phyloP scores from a whole-genome alignment of 2,797 vertebrate genomes.

The Coilia nasus region DNA sequence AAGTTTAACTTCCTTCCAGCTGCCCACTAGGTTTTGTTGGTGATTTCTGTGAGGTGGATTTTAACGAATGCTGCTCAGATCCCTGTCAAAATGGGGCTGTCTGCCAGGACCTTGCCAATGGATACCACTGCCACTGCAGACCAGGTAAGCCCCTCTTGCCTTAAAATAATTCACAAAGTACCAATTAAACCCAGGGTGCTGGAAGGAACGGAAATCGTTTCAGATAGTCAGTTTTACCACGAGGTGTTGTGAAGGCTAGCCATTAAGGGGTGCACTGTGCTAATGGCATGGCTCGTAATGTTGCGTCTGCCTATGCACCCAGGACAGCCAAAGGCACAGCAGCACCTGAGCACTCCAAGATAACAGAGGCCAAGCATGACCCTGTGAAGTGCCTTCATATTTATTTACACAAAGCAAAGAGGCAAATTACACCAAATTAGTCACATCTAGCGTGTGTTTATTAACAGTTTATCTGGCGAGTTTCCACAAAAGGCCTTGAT shows the following conservation, averaged over 20 bases:
- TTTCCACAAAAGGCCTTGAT: not conserved
- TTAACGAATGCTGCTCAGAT: constrained; percentile 85
- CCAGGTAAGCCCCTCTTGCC: constrained; percentile 75
- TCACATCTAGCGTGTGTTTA: not conserved
- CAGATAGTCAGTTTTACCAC: not conserved
- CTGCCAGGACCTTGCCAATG: constrained; percentile 83
- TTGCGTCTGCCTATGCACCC: not conserved
- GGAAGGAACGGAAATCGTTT: not conserved
- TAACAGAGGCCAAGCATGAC: not conserved
- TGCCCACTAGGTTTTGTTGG: constrained; percentile 85
- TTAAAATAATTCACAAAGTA: not conserved
- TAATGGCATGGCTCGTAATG: not conserved
- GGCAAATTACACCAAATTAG: constrained; percentile 14
- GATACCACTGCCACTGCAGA: constrained; percentile 84
- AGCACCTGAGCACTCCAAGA: not conserved
- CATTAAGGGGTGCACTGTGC: not conserved
- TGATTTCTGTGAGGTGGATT: constrained; percentile 84
- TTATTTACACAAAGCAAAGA: not conserved
- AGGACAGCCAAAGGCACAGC: not conserved
- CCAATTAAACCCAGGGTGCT: not conserved
- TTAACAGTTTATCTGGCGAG: not conserved
- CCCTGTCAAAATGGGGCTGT: constrained; percentile 79
- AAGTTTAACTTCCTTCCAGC: constrained; percentile 62
- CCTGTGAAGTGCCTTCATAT: not conserved
- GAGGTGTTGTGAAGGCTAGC: not conserved